Percentiles rank a stretch among this genome's conserved stretches.
Evolutionary conservation across 2,888 invertebrate genomes (phyloP).

Genomic region (Acronicta alni): DNA sequence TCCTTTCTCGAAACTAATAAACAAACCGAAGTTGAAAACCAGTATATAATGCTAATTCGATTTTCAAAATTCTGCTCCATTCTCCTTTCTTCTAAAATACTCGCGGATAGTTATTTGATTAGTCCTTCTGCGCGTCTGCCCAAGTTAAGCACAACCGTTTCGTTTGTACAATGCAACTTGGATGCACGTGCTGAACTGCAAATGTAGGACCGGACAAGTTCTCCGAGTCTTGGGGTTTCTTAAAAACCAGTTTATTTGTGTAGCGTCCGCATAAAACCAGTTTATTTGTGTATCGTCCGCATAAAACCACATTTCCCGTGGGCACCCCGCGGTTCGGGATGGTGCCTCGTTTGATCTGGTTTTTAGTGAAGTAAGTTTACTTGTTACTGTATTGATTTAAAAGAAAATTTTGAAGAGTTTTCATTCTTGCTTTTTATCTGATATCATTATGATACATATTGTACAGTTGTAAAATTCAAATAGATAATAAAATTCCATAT

Average conservation of each 20-base stretch:
- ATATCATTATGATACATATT: too few species aligned
- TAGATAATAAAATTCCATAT: too few species aligned
- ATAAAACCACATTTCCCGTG: slow-evolving; percentile 72
- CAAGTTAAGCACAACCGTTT: not conserved
- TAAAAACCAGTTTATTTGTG: slow-evolving; percentile 75
- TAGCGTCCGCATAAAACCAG: slow-evolving; percentile 67
- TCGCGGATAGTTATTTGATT: too few species aligned
- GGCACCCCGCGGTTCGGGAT: slow-evolving; percentile 51
- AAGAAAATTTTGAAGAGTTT: too few species aligned
- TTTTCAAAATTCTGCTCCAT: too few species aligned
- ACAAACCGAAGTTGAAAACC: too few species aligned
- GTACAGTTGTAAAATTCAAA: too few species aligned
- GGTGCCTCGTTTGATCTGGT: slow-evolving; percentile 49
- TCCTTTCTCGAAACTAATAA: too few species aligned
- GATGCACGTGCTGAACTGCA: slow-evolving; percentile 44
- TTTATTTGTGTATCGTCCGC: slow-evolving; percentile 71
- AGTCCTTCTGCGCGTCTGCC: too few species aligned
- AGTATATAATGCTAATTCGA: too few species aligned
- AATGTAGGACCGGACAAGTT: slow-evolving; percentile 55
- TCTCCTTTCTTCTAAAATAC: too few species aligned
- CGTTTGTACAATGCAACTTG: slow-evolving; percentile 34
- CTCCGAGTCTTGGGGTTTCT: slow-evolving; percentile 60
- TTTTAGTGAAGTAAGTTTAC: not conserved
- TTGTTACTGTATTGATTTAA: not conserved
- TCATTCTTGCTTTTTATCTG: too few species aligned